phyloP scores from a whole-genome alignment of 1,140 invertebrate species.

The Musca vetustissima region DNA sequence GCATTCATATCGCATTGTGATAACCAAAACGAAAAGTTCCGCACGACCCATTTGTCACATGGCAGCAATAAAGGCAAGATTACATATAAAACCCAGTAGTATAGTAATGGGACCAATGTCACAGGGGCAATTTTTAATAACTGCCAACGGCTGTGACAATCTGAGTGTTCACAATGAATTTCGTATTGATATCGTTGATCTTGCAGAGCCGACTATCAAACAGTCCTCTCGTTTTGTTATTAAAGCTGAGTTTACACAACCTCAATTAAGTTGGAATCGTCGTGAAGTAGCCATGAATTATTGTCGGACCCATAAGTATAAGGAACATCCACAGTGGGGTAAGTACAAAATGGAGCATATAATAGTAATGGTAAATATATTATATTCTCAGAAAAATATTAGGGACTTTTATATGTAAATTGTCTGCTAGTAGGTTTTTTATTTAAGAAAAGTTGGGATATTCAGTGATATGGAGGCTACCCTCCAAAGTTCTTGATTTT shows the following conservation, averaged over 20 bases:
- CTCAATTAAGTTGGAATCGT: constrained; percentile 36
- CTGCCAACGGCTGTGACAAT: constrained; percentile 35
- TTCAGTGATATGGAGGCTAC: too few relatives aligned
- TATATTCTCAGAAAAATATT: too few relatives aligned
- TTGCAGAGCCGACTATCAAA: constrained; percentile 34
- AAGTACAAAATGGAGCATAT: too few relatives aligned
- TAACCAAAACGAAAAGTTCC: constrained; percentile 25
- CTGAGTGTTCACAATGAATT: constrained; percentile 36
- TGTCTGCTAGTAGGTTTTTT: too few relatives aligned
- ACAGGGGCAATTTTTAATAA: constrained; percentile 29
- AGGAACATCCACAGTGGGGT: constrained; percentile 33
- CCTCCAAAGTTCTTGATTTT: too few relatives aligned
- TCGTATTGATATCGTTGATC: constrained; percentile 37
- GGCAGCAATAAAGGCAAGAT: constrained; percentile 32
- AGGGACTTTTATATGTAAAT: too few relatives aligned
- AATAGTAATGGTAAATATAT: too few relatives aligned
- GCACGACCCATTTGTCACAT: constrained; percentile 26
- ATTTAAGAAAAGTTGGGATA: too few relatives aligned
- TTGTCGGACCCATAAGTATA: constrained; percentile 34
- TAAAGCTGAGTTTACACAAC: constrained; percentile 33
- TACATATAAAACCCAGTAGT: constrained; percentile 40
- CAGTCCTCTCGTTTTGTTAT: constrained; percentile 32
- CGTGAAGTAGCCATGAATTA: constrained; percentile 36
- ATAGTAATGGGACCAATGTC: constrained; percentile 28
- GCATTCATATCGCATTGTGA: constrained; percentile 36